Evolutionary conservation across 2,797 vertebrate species (phyloP), one percentile per base, ranked within the genome.

Genomic region (Sebastes hopkinsi): DNA sequence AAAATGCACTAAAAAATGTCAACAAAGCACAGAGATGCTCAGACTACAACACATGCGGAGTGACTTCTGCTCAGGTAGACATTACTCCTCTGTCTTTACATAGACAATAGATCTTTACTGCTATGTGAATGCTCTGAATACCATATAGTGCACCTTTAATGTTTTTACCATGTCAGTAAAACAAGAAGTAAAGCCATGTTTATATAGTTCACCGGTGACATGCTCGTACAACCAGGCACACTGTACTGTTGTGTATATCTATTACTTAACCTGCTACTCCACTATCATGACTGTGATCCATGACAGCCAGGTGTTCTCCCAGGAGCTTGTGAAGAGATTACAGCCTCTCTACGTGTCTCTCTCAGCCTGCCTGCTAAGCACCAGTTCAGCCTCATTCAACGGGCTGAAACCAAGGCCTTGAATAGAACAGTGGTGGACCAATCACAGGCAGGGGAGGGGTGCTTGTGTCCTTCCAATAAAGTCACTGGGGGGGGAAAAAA

Each of bases 381-480:
- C 75, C 56, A 58, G 72, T 62, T 71, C 83, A 66, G 74, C 83
- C 74, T 83, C 78, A 55, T 79, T 84, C 81, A 87, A 50, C 1
- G 65, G 65, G 76, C 75, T 92, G 81, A 84, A 73, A 84, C 69
- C 25, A 32, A 75, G 80, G 82, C 82, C 79, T 72, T 72, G 73
- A 90, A 90, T 81, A 87, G 85, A 92, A 77, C 78, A 66, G 68
- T 13, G 42, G 70, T 30, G 36, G 84, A 86, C 90, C 92, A 93
- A 94, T 94, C 86, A 78, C 75, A 90, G 75, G 32, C 65, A 65
- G 88, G 92, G 91, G 90, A 87, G 91, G 85, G 82, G 82, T 55
- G 74, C 77, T n/a, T 50, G 46, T 80, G 78, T 86, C 79, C 81
- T 81, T 80, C 76, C 46, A 66, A 64, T 82, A 85, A 90, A 86